Conservation (phyloP, 2,888 invertebrate species). For the Cecidostiba fungosa region DNA sequence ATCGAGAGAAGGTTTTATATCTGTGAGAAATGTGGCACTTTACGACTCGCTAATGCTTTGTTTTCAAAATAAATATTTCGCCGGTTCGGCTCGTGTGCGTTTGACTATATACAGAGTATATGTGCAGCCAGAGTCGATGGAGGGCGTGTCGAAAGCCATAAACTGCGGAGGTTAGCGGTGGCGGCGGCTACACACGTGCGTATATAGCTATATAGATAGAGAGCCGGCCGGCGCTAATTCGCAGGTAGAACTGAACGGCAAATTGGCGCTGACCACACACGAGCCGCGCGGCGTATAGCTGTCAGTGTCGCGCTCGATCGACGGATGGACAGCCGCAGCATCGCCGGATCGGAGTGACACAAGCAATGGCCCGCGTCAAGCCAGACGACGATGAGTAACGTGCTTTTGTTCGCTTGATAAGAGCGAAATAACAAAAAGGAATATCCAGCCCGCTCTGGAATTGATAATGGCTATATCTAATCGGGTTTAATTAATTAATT, state of each 20-base stretch:
- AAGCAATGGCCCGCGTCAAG: slow-evolving; percentile 22
- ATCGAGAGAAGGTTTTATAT: slow-evolving; percentile 19
- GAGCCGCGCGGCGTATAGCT: slow-evolving; percentile 60
- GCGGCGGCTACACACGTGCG: slow-evolving; percentile 66
- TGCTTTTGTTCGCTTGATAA: slow-evolving; percentile 27
- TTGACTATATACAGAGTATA: neutral
- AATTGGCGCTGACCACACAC: slow-evolving; percentile 75
- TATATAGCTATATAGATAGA: neutral
- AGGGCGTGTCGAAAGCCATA: slow-evolving; percentile 71
- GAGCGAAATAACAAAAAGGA: slow-evolving; percentile 9
- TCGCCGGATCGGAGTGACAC: neutral
- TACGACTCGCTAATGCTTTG: slow-evolving; percentile 57
- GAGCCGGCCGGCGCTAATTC: slow-evolving; percentile 69
- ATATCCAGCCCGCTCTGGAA: neutral
- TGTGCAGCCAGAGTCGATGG: slow-evolving; percentile 49
- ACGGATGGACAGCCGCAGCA: slow-evolving; percentile 32
- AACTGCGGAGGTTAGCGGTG: slow-evolving; percentile 70
- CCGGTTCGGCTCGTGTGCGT: slow-evolving; percentile 27
- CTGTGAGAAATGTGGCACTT: slow-evolving; percentile 42
- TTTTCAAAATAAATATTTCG: slow-evolving; percentile 61
- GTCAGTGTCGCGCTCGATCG: slow-evolving; percentile 59
- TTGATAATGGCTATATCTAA: neutral
- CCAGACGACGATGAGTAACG: slow-evolving; percentile 31
- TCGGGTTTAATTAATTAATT: neutral
- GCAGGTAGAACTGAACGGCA: slow-evolving; percentile 73